Percentiles rank a stretch among this genome's conserved stretches.
Evolutionary conservation across 2,113 vertebrate genomes (phyloP).

Genomic region (Myotis brandtii): DNA sequence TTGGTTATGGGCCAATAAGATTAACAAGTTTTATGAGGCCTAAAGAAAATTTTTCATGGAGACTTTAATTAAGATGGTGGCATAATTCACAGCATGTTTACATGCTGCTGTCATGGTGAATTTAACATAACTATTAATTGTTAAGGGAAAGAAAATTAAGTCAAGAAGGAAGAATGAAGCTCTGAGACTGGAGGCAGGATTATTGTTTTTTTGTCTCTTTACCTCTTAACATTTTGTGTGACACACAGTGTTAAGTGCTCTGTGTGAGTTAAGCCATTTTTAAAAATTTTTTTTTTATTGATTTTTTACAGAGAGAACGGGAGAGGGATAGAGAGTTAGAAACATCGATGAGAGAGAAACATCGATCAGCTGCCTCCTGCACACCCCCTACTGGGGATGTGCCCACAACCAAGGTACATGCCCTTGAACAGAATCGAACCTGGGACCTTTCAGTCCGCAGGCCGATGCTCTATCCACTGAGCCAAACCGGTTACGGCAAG

Average conservation of each 20-base stretch:
- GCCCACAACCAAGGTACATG: no score
- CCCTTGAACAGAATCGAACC: no score
- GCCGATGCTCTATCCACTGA: no score
- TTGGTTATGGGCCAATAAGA: not conserved
- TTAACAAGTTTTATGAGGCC: not conserved
- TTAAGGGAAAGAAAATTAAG: not conserved
- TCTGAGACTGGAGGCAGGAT: not conserved
- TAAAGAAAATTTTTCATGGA: not conserved
- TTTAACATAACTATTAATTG: not conserved
- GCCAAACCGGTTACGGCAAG: no score
- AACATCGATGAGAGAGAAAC: no score
- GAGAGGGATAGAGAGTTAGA: no score
- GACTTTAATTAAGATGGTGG: not conserved
- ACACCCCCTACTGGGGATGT: no score
- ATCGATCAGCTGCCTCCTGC: no score
- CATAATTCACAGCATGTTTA: not conserved
- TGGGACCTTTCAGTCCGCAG: no score
- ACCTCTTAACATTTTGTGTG: not conserved
- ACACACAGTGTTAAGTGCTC: not conserved
- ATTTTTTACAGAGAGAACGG: no score
- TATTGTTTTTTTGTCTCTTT: not conserved
- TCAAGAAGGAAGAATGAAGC: not conserved
- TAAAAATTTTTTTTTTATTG: no score
- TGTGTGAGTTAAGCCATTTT: not conserved
- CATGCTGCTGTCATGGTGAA: not conserved